phyloP scores from a whole-genome alignment of 2,888 invertebrate species.

The Parnassius glacialis region DNA sequence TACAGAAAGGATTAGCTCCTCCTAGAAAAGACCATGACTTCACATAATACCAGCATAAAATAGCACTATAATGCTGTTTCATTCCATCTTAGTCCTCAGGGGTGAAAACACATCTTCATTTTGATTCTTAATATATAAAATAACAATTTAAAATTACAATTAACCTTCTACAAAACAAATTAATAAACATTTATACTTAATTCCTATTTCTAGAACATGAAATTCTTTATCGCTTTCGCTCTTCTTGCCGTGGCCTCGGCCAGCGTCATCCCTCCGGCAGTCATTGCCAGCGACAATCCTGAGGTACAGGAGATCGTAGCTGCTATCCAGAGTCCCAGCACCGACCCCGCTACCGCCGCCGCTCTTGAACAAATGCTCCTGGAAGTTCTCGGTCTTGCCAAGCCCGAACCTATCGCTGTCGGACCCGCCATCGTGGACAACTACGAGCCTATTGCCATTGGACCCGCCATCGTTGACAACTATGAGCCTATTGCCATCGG shows the following conservation, averaged over 20 bases:
- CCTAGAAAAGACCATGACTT: no score
- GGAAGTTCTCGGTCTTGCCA: slow-evolving; percentile 31
- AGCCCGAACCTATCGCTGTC: slow-evolving; percentile 23
- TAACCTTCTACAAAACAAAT: no score
- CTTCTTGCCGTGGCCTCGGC: slow-evolving; percentile 28
- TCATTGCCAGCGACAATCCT: slow-evolving; percentile 41
- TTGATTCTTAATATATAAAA: no score
- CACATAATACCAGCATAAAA: no score
- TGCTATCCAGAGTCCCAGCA: slow-evolving; percentile 43
- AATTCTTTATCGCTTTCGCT: slow-evolving; percentile 8
- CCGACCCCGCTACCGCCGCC: slow-evolving; percentile 42
- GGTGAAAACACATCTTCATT: no score
- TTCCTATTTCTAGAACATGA: not conserved
- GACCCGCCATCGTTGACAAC: slow-evolving; percentile 26
- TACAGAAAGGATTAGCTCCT: no score
- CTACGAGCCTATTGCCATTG: slow-evolving; percentile 21
- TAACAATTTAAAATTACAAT: no score
- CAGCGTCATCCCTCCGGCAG: slow-evolving; percentile 29
- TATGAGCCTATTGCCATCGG: slow-evolving; percentile 12
- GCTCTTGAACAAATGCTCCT: slow-evolving; percentile 37
- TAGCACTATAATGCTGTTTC: no score
- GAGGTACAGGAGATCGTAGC: slow-evolving; percentile 38
- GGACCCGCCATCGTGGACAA: slow-evolving; percentile 8
- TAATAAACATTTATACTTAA: no score
- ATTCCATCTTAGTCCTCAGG: no score